A percentile compares a stretch with the other conserved stretches of the same genome.
phyloP scores from a whole-genome alignment of 2,797 vertebrate genomes.

The Anas acuta region DNA sequence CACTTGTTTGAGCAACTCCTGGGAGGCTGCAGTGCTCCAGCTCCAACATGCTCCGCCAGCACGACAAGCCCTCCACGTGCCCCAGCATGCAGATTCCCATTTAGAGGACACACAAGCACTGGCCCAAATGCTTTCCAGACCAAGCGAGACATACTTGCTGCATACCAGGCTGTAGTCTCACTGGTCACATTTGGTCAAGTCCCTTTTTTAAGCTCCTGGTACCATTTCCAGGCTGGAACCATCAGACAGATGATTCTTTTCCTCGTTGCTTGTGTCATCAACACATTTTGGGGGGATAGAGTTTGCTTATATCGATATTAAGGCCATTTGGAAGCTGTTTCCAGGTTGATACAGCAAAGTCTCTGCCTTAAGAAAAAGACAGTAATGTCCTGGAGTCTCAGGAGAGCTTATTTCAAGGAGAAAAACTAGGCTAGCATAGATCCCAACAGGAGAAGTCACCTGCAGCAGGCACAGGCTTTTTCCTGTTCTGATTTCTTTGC shows the following conservation, averaged over 20 bases:
- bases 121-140: not conserved
- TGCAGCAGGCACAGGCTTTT: not conserved
- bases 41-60: not conserved
- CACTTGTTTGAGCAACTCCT: not conserved
- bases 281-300: not conserved
- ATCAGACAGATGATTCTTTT: not conserved
- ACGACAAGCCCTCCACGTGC: not conserved
- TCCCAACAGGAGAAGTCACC: not conserved
- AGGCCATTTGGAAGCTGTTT: not conserved
- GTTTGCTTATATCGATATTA: not conserved
- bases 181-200: not conserved
- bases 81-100: not conserved
- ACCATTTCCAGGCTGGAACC: not conserved
- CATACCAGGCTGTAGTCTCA: not conserved
- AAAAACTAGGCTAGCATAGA: no score
- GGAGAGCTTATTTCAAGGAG: not conserved
- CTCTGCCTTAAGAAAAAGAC: not conserved
- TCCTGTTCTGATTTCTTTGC: rapidly evolving
- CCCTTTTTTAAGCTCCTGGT: not conserved
- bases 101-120: not conserved
- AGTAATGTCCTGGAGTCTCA: not conserved
- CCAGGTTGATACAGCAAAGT: not conserved
- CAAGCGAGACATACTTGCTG: not conserved
- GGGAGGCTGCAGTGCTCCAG: not conserved
- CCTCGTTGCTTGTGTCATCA: not conserved